These are phyloP conservation scores for Glyphotaelius pellucidus DNA, from an alignment of 2,888 invertebrate genomes.

Conservation along the genomic window DNA sequence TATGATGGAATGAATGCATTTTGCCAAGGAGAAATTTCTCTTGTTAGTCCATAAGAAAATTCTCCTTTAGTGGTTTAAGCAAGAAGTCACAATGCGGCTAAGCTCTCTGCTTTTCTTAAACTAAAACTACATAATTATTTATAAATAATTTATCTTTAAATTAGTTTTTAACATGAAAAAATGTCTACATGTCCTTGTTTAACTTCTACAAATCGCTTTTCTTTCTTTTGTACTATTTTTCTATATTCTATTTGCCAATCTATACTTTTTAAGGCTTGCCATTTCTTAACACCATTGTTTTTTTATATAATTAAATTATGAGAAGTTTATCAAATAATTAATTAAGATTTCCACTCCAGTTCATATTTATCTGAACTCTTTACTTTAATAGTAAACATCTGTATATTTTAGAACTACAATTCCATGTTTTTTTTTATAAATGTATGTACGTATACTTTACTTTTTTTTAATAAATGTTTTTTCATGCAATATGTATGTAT, in stretches of 20 bases:
- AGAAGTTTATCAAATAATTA: not conserved
- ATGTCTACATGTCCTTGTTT: not conserved
- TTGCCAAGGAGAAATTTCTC: conserved; percentile 16
- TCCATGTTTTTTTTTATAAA: too few relatives aligned
- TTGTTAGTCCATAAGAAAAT: conserved; percentile 28
- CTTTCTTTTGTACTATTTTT: not conserved
- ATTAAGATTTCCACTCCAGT: not conserved
- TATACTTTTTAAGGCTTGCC: not conserved
- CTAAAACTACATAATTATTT: not conserved
- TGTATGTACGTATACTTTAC: too few relatives aligned
- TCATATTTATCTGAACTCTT: not conserved
- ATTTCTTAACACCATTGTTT: not conserved
- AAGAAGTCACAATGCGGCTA: conserved; percentile 41
- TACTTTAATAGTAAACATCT: not conserved
- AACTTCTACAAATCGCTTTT: not conserved
- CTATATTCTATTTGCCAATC: not conserved
- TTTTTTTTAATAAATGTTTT: not conserved
- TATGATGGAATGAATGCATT: not conserved
- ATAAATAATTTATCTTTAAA: not conserved
- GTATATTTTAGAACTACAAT: not conserved
- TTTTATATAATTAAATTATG: not conserved
- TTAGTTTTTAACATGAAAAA: not conserved
- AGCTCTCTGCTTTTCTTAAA: conserved; percentile 30
- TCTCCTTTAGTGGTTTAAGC: conserved; percentile 24
- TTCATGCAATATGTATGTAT: not conserved